Evolutionary conservation across 2,797 vertebrate species (phyloP), one percentile per base, ranked within the genome.

Genomic region (Thaleichthys pacificus): DNA sequence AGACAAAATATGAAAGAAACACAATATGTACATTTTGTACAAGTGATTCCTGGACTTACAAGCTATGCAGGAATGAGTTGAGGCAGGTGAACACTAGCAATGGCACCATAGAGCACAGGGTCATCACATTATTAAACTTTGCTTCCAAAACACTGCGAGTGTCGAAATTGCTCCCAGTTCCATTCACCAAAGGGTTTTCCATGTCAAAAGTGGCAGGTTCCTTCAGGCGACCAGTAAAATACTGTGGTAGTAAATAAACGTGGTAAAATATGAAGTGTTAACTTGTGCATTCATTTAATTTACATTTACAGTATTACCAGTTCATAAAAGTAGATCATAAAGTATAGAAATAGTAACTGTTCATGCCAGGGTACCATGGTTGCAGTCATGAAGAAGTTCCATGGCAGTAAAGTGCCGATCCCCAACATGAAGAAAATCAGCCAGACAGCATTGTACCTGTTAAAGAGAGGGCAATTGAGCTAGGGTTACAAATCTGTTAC

Each of bases 371-470:
- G 38, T 85, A 98, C 97, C 95, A 85, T 26, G 7, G 93, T 91
- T 19, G 96, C 97, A 0, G 94, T 98, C 90, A 97, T 94, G 90
- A 98, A 97, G 90, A 98, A 98, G 85, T 96, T 98, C 97, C 97
- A 98, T 17, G 97, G 97, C 67, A 98, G 89, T 74, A 98, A 87
- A 0, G 94, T 95, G 67, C 95, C 97, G 70, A 98, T 82, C 0
- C 97, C 97, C 0, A 98, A 93, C 64, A 93, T 82, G 70, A 98
- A 97, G 88, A 98, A 93, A 81, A 98, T 95, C 51, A 68, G 51
- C 67, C 67, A 68, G 19, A 68, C 67, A 11, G 28, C 67, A 58
- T 58, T 68, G 54, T 58, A 28, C 28, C 66, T 68, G 17, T 54
- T 47, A 22, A 21, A 24, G 38, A n/a, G 22, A 38, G 42, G 38